Evolutionary conservation across 2,888 invertebrate genomes (phyloP), one percentile per base, ranked within the genome.

Genomic region (Drosophila quinaria): DNA sequence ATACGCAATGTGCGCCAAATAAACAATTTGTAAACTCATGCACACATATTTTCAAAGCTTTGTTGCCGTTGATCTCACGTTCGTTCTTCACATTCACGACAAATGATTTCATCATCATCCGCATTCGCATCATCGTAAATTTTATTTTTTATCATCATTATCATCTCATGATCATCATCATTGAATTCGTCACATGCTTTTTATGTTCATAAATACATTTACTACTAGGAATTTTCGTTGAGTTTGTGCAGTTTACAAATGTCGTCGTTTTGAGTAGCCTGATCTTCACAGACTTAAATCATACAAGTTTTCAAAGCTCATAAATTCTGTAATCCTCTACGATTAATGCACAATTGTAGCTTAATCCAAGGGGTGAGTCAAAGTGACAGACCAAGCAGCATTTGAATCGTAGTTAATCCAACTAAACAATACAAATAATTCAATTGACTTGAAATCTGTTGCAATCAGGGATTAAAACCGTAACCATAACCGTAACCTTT

Each of bases 1-100:
- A 75, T 75, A 77, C 74, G 77, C 77, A 55, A 22, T 41, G 59
- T 77, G 62, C 13, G 61, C 41, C 55, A 55, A 39, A 55, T 39
- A 55, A 29, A 44, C 31, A 58, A 47, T 60, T 50, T 65, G 31
- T 37, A 41, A 46, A 64, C 35, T 51, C 42, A 55, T 42, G 13
- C 29, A 11, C 29, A 11, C 50, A 50, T 42, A 17, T 52, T 42
- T 52, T 42, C 5, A 15, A 39, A 41, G 5, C 15, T 41, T 19
- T 41, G 37, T 8, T 50, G 29, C 37, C 25, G 49, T 19, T 49
- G 49, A 55, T 55, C 25, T 64, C 46, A 39, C 46, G 13, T 44
- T 70, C 63, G 35, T 49, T 39, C 29, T 19, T 33, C 42, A 10
- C 22, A 29, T 17, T 35, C 17, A 39, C 19, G 44, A 49, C 46